A percentile compares a stretch with the other conserved stretches of the same genome.
These are phyloP conservation scores for Ophiodon elongatus DNA, from an alignment of 2,113 vertebrate species.

Conservation along the genomic window DNA sequence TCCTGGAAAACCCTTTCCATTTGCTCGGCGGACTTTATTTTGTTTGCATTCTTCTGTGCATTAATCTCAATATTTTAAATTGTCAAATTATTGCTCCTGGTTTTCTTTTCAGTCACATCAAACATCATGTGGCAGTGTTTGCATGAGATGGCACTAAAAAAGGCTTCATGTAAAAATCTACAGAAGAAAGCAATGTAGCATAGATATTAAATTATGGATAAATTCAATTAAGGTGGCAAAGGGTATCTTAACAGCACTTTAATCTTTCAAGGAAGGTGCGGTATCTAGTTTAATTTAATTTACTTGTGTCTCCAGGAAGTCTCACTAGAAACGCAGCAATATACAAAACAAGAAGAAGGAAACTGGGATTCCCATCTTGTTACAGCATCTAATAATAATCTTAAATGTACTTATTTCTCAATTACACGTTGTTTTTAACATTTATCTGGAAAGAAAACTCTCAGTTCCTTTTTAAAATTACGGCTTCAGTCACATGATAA, in stretches of 20 bases:
- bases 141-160: too few species aligned
- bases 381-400: neutral
- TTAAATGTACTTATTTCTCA: too few species aligned
- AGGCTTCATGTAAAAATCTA: neutral
- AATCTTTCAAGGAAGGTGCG: neutral
- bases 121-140: neutral
- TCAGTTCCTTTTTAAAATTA: neutral
- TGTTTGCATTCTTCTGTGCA: neutral
- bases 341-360: neutral
- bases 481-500: neutral
- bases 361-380: neutral
- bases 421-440: neutral
- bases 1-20: neutral
- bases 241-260: neutral
- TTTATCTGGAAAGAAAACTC: neutral
- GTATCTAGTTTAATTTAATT: neutral
- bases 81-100: neutral
- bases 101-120: neutral
- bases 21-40: neutral
- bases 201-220: neutral
- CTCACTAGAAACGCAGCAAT: neutral
- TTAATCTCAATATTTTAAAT: neutral
- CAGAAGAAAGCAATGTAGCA: neutral
- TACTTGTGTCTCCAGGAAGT: neutral
- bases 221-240: neutral